Conservation (phyloP, 2,888 invertebrate genomes). For the Parochlus steinenii region DNA sequence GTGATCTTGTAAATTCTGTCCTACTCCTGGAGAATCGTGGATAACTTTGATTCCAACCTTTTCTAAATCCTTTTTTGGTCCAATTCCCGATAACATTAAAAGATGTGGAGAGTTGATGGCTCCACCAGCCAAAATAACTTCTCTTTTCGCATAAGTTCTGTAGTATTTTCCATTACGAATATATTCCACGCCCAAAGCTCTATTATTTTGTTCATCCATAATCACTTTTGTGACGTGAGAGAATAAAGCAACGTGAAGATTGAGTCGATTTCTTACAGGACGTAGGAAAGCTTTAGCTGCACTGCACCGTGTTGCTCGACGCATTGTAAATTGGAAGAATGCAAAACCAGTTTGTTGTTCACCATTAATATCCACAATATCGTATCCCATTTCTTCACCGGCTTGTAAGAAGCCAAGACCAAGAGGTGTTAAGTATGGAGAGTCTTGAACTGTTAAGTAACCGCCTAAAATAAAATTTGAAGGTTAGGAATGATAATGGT, state of each 20-base stretch:
- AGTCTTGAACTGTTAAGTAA: conserved; percentile 27
- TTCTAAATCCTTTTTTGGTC: conserved; percentile 53
- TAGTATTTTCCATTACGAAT: conserved; percentile 44
- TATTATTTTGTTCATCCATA: conserved; percentile 50
- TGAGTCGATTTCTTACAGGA: conserved; percentile 56
- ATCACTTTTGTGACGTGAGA: conserved; percentile 62
- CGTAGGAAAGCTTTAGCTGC: conserved; percentile 72
- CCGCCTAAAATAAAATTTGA: conserved; percentile 23
- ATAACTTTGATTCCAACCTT: conserved; percentile 54
- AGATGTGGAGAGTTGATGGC: conserved; percentile 84
- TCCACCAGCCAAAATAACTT: conserved; percentile 76
- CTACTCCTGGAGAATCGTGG: conserved; percentile 66
- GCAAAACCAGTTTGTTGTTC: conserved; percentile 73
- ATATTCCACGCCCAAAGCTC: conserved; percentile 67
- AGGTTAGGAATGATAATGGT: conserved; percentile 3
- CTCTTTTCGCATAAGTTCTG: conserved; percentile 50
- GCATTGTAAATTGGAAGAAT: conserved; percentile 78
- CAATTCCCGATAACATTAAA: conserved; percentile 74
- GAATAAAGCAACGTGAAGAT: conserved; percentile 67
- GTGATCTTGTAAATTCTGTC: conserved; percentile 76
- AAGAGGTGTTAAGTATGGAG: conserved; percentile 47
- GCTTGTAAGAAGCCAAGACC: conserved; percentile 75
- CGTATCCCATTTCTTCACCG: conserved; percentile 84
- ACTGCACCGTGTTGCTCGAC: conserved; percentile 67
- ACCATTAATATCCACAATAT: conserved; percentile 71